phyloP scores from a whole-genome alignment of 2,888 invertebrate species.

The Eueremaeus valkanovi region DNA sequence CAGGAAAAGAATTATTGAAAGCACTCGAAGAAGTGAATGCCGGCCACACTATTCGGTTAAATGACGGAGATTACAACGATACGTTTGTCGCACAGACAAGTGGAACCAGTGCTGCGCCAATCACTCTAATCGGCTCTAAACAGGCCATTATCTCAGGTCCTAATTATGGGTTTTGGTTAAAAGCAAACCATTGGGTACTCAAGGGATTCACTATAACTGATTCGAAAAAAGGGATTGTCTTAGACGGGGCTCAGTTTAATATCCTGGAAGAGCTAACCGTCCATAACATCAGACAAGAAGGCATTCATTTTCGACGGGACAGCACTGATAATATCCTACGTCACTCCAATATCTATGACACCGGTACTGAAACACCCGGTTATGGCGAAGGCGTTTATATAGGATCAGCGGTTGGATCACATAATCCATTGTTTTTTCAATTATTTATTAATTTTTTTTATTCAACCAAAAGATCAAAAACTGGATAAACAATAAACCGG shows the following conservation, averaged over 20 bases:
- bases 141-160: neutral
- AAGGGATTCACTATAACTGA: constrained; percentile 22
- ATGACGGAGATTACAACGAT: neutral
- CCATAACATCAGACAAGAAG: constrained; percentile 30
- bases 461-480: too few relatives aligned
- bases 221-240: constrained; percentile 27
- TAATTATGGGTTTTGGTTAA: constrained; percentile 25
- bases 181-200: constrained; percentile 22
- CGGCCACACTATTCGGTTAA: constrained; percentile 22
- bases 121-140: neutral
- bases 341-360: neutral
- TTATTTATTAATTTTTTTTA: too few relatives aligned
- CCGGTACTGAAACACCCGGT: constrained; percentile 8
- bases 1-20: neutral
- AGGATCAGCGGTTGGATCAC: too few relatives aligned
- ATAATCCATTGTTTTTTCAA: too few relatives aligned
- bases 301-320: constrained; percentile 19
- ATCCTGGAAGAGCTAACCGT: constrained; percentile 23
- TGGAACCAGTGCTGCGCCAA: constrained; percentile 1
- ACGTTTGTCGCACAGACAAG: constrained; percentile 5
- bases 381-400: constrained; percentile 26
- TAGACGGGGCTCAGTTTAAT: constrained; percentile 24
- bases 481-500: constrained; percentile 20
- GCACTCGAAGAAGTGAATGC: constrained; percentile 24
- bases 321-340: constrained; percentile 34